Base-by-base conservation (phyloP, 2,888 invertebrate species). In the Pterostichus madidus region DNA sequence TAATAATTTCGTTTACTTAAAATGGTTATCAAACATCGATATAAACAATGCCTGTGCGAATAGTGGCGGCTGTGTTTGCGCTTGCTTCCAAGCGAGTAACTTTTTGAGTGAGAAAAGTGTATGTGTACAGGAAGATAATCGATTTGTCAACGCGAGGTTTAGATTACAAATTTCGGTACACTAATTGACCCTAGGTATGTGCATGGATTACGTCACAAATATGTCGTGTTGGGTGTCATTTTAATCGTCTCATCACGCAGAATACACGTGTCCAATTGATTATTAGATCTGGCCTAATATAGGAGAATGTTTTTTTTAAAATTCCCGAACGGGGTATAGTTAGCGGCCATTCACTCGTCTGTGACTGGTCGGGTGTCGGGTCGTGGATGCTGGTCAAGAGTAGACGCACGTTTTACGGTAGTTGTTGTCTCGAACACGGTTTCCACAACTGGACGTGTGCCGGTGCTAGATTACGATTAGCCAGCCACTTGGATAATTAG, bases 161-260 rank as follows among this genome's bases (percentile, higher is more conserved):
- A 90, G 91, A 91, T 91, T 90, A 90, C 90, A 90, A 90, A 89
- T 90, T 90, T 91, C 89, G 89, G 90, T 89, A 89, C 88, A 89
- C 89, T 91, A 90, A 91, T 91, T 91, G 91, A 91, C 90, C 90
- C 88, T 89, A 91, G 91, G 90, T 91, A 90, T 88, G 90, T 90
- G 87, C 86, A 85, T 86, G 87, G 86, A 84, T 87, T 86, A 85
- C 84, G 82, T 85, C 86, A 85, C 85, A 88, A 87, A 85, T 87
- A 86, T 87, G 86, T 87, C 88, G 87, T 89, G 89, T 90, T 87
- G 88, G 89, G 90, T 90, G 87, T 89, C 88, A 86, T 88, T 87
- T 87, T 79, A 88, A 84, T 86, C 87, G 87, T 86, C 86, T 85
- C 76, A 59, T 85, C 83, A 82, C 83, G 84, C 68, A 84, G 64